Evolutionary conservation across 2,888 invertebrate genomes (phyloP), one percentile per base, ranked within the genome.

Genomic region (Crepidodera aurea): DNA sequence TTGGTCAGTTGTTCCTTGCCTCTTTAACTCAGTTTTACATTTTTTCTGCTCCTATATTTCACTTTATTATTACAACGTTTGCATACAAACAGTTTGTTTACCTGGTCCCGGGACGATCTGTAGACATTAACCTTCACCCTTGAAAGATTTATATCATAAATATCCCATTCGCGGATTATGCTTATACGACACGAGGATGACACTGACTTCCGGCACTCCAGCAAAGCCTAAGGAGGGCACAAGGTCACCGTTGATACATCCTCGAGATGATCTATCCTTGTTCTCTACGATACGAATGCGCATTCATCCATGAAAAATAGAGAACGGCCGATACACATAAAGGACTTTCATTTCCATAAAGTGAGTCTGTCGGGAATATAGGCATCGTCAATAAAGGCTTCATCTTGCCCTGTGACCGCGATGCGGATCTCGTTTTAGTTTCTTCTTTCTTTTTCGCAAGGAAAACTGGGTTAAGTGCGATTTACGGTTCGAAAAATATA

Each of bases 271-370:
- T 4, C 32, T n/a, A 32, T 12, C 15, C 37, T 4, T 13, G 10
- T 37, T 13, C 37, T 15, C 13, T 15, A 13, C 13, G 37, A 37
- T 13, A 13, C 13, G 3, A 44, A 19, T 12, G 18, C 19, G 25
- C 46, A 12, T 22, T 46, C 46, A 25, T 46, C 46, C 46, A 25
- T 46, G 46, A 46, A 46, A 46, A 46, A 46, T 46, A 25, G 46
- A 46, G 10, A 46, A 46, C 46, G 12, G 13, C 46, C 22, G 27
- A 46, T 46, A 46, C 46, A 25, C 25, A 25, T 25, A 25, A 22
- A 46, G 46, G 46, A 46, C 22, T 46, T 46, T 46, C 46, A 25
- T 46, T 46, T 46, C 46, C 46, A 46, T 46, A 25, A 25, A 46
- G 27, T 46, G 27, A 46, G 22, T 10, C 44, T 25, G 15, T n/a